phyloP scores from a whole-genome alignment of 2,113 vertebrate genomes.

The Lophura nycthemera region DNA sequence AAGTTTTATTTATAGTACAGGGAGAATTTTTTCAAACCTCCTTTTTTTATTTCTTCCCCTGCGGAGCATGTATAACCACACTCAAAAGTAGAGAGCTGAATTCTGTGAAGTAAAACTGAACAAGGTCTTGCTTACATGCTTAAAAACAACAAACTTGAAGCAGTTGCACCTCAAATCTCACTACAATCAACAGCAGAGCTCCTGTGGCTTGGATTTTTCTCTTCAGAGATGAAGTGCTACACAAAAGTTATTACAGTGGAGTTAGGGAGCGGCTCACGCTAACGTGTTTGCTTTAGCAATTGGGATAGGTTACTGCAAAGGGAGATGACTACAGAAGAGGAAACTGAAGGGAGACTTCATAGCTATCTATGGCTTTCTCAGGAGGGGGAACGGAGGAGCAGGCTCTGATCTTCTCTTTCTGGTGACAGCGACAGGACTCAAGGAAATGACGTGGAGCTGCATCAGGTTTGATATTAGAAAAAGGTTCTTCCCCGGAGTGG shows the following conservation, averaged over 20 bases:
- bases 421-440: too few species aligned
- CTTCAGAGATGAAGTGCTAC: not conserved
- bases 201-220: conserved; percentile 2
- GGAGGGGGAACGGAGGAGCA: too few species aligned
- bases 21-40: not conserved
- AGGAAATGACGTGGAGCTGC: too few species aligned
- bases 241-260: not conserved
- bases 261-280: not conserved
- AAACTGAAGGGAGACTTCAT: too few species aligned
- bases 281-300: not conserved
- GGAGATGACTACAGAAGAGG: too few species aligned
- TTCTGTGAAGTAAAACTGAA: not conserved
- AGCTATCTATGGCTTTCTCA: too few species aligned
- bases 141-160: not conserved
- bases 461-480: too few species aligned
- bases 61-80: not conserved
- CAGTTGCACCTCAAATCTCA: not conserved
- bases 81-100: not conserved
- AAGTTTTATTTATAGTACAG: not conserved
- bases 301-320: not conserved
- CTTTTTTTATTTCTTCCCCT: fast-evolving
- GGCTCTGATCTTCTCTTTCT: too few species aligned
- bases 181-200: not conserved
- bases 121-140: not conserved
- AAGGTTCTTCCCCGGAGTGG: too few species aligned